Conservation (phyloP, 2,888 invertebrate genomes). For the Cloeon dipterum region DNA sequence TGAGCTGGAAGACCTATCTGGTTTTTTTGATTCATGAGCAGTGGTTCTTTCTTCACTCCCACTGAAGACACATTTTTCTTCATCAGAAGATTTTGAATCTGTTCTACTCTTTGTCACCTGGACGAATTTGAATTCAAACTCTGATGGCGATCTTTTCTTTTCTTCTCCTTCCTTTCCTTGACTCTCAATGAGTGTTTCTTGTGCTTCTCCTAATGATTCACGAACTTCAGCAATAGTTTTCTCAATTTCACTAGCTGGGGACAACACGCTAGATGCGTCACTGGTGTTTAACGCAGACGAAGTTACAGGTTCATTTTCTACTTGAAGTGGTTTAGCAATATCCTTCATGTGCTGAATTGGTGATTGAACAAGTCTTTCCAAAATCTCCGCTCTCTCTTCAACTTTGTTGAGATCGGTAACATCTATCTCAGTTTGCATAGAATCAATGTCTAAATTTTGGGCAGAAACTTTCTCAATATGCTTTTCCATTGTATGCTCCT, state of each 20-base stretch:
- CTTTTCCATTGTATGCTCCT: too few relatives aligned
- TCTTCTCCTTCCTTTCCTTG: slow-evolving; percentile 29
- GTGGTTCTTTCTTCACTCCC: neutral
- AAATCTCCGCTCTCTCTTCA: slow-evolving; percentile 17
- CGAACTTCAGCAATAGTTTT: slow-evolving; percentile 48
- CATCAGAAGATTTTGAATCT: neutral
- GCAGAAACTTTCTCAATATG: too few relatives aligned
- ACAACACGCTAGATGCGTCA: too few relatives aligned
- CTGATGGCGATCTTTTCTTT: slow-evolving; percentile 43
- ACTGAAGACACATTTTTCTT: neutral
- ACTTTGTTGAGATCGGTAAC: slow-evolving; percentile 16
- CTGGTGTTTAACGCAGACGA: too few relatives aligned
- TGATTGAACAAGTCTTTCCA: slow-evolving; percentile 18
- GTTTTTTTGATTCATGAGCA: neutral
- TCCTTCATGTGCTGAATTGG: too few relatives aligned
- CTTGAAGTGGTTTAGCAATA: too few relatives aligned
- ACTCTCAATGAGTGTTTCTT: slow-evolving; percentile 42
- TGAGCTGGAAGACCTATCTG: slow-evolving; percentile 60
- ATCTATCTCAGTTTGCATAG: too few relatives aligned
- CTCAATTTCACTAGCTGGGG: slow-evolving; percentile 10
- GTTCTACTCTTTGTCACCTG: slow-evolving; percentile 14
- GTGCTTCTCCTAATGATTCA: slow-evolving; percentile 43
- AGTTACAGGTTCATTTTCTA: too few relatives aligned
- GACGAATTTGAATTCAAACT: slow-evolving; percentile 44
- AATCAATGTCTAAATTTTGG: too few relatives aligned